phyloP scores from a whole-genome alignment of 2,888 invertebrate species.

The Deroplatys truncata region DNA sequence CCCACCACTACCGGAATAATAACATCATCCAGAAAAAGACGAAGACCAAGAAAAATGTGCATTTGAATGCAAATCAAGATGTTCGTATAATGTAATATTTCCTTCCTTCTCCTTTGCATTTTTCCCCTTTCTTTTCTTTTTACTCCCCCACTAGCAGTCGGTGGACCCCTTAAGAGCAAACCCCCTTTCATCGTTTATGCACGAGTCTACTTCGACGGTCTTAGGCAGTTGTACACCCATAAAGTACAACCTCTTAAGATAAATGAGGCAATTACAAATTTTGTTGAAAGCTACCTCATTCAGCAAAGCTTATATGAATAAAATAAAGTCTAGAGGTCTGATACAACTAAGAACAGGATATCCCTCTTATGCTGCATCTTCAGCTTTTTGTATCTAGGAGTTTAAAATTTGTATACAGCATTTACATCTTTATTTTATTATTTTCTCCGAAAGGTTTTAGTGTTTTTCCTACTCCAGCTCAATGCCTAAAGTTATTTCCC shows the following conservation, averaged over 20 bases:
- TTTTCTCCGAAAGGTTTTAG: too few species aligned
- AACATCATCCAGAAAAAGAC: constrained; percentile 10
- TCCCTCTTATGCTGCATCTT: not conserved
- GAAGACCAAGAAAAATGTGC: constrained; percentile 25
- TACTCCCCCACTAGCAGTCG: not conserved
- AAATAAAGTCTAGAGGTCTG: not conserved
- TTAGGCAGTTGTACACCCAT: not conserved
- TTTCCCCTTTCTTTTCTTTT: not conserved
- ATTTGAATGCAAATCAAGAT: constrained; percentile 32
- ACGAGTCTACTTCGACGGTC: not conserved
- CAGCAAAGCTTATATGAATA: not conserved
- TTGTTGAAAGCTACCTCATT: not conserved
- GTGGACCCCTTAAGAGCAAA: not conserved
- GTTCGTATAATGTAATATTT: constrained; percentile 29
- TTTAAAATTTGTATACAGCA: too few species aligned
- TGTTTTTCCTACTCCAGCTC: too few species aligned
- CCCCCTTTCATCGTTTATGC: not conserved
- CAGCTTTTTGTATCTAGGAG: too few species aligned
- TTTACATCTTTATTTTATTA: too few species aligned
- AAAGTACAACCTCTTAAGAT: not conserved
- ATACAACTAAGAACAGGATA: not conserved
- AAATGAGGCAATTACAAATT: not conserved
- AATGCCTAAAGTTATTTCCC: too few species aligned
- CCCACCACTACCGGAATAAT: constrained; percentile 16
- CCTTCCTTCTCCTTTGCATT: not conserved